These are phyloP conservation scores for Drosophila ogumai DNA, from an alignment of 1,140 invertebrate species.

Conservation along the genomic window DNA sequence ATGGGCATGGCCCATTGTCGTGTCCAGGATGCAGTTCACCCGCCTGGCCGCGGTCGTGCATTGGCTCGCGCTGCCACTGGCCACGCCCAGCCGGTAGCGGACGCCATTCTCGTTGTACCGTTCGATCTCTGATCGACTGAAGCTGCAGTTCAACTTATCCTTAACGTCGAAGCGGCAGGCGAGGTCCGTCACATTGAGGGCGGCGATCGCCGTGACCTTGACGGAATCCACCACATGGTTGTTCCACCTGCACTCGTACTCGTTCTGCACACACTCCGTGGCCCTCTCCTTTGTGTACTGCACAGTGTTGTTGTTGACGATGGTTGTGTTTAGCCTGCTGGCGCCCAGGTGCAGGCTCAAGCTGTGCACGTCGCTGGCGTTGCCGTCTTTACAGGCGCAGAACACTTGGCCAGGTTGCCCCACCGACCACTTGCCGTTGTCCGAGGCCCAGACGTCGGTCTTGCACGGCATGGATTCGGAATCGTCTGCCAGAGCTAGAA, in stretches of 20 bases:
- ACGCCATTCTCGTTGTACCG: accelerated
- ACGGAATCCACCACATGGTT: accelerated
- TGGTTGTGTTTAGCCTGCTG: accelerated
- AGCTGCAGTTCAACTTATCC: neutral
- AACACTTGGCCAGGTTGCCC: neutral
- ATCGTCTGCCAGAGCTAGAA: neutral
- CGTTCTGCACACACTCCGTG: neutral
- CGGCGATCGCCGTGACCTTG: neutral
- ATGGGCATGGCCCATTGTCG: neutral
- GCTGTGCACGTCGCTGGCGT: too few species aligned
- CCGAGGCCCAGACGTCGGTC: neutral
- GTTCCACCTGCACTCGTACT: neutral
- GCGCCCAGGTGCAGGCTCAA: neutral
- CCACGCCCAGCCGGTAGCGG: neutral
- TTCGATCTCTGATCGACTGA: neutral
- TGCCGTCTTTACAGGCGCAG: neutral
- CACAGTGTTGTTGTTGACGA: neutral
- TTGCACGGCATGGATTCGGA: too few species aligned
- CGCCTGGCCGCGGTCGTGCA: neutral
- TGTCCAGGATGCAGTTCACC: neutral
- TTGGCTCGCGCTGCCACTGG: too few species aligned
- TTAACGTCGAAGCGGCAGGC: neutral
- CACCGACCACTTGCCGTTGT: neutral
- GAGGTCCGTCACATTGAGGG: slow-evolving; percentile 3
- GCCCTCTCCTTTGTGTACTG: neutral